These are phyloP conservation scores for Sebastiscus tertius DNA, from an alignment of 2,797 vertebrate species.

Conservation along the genomic window DNA sequence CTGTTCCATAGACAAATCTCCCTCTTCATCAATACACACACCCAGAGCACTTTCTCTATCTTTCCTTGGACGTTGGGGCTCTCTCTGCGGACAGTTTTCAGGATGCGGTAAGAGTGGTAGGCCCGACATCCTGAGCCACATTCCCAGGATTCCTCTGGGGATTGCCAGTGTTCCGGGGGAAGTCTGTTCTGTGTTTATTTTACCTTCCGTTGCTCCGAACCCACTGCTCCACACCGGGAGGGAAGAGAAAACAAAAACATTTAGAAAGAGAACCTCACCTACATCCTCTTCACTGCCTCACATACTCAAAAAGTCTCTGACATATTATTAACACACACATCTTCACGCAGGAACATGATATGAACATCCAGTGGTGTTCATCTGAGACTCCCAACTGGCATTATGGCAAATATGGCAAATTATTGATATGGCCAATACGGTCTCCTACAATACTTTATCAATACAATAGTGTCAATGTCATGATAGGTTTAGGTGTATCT, in stretches of 20 bases:
- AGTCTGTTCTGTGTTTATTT: slow-evolving; percentile 83
- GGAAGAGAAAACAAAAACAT: slow-evolving; percentile 81
- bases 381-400: background rate
- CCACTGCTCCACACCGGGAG: slow-evolving; percentile 73
- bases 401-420: background rate
- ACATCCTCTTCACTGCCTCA: slow-evolving; percentile 69
- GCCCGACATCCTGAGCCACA: slow-evolving; percentile 70
- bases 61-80: slow-evolving; percentile 25
- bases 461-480: background rate
- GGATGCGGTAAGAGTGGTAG: slow-evolving; percentile 79
- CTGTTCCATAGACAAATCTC: background rate
- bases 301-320: slow-evolving; percentile 28
- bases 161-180: slow-evolving; percentile 79
- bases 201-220: slow-evolving; percentile 81
- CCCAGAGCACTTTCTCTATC: slow-evolving; percentile 6
- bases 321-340: slow-evolving; percentile 19
- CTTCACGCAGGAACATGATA: slow-evolving; percentile 15
- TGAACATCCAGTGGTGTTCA: slow-evolving; percentile 25
- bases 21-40: slow-evolving; percentile 3
- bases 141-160: slow-evolving; percentile 81
- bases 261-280: slow-evolving; percentile 74
- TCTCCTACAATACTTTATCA: background rate
- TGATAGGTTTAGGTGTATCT: background rate
- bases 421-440: background rate
- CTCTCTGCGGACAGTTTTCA: slow-evolving; percentile 57